Percentiles rank a stretch among this genome's conserved stretches.
phyloP scores from a whole-genome alignment of 2,888 invertebrate genomes.

The Dexiosoma caninum region DNA sequence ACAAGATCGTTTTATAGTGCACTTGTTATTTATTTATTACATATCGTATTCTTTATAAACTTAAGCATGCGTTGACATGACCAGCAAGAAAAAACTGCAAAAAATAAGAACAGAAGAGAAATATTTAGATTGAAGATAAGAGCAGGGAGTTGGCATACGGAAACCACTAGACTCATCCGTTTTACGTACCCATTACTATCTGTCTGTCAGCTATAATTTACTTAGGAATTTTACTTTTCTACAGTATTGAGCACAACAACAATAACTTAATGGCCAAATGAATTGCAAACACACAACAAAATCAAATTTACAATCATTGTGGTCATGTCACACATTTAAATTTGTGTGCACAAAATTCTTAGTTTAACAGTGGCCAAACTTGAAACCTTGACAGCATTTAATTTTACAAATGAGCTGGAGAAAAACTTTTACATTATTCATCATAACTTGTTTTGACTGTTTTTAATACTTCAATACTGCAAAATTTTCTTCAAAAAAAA shows the following conservation, averaged over 20 bases:
- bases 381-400: too few relatives aligned
- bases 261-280: slow-evolving; percentile 14
- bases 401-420: too few relatives aligned
- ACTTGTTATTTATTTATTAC: not conserved
- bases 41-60: not conserved
- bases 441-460: too few relatives aligned
- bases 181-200: slow-evolving; percentile 8
- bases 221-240: slow-evolving; percentile 15
- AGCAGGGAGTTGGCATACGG: not conserved
- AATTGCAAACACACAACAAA: not conserved
- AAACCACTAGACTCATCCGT: slow-evolving; percentile 44
- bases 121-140: not conserved
- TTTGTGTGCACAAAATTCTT: too few relatives aligned
- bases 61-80: slow-evolving; percentile 62
- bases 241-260: slow-evolving; percentile 4
- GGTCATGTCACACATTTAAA: slow-evolving; percentile 4
- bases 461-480: too few relatives aligned
- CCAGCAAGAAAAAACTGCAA: slow-evolving; percentile 23
- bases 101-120: not conserved
- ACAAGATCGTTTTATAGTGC: slow-evolving; percentile 37
- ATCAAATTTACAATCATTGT: slow-evolving; percentile 9
- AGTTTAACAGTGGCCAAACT: too few relatives aligned
- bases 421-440: too few relatives aligned
- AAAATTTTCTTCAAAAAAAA: too few relatives aligned
- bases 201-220: slow-evolving; percentile 40